Conservation (phyloP, 2,113 vertebrate genomes). For the Neodon shergylaensis region DNA sequence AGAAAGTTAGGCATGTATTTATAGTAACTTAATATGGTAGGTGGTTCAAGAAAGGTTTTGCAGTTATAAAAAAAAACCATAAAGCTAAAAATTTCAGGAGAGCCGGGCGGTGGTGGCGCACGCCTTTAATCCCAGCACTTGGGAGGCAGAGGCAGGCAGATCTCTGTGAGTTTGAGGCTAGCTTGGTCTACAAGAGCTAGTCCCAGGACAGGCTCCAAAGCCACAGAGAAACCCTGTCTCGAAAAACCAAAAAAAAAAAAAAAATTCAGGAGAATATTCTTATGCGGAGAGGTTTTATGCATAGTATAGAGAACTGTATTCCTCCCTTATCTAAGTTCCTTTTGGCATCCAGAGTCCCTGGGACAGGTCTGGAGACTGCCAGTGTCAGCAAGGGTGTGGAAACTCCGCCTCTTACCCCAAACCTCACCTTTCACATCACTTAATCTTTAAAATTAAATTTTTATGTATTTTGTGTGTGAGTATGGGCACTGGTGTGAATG, state of each 20-base stretch:
- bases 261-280: not conserved
- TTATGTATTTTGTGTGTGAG: not conserved
- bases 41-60: conserved; percentile 20
- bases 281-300: not conserved
- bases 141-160: no score
- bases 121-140: no score
- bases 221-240: no score
- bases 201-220: no score
- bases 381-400: not conserved
- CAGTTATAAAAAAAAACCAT: conserved; percentile 23
- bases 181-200: no score
- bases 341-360: conserved; percentile 9
- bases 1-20: not conserved
- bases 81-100: conserved; percentile 15
- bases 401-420: not conserved
- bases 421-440: not conserved
- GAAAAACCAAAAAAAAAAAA: not conserved
- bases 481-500: not conserved
- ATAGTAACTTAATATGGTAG: conserved; percentile 17
- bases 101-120: no score
- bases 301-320: not conserved
- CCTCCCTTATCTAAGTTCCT: not conserved
- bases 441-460: not conserved
- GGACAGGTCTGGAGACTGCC: not conserved
- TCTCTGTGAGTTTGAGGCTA: no score